phyloP scores from a whole-genome alignment of 2,113 vertebrate genomes.

The Dasyornis broadbenti region DNA sequence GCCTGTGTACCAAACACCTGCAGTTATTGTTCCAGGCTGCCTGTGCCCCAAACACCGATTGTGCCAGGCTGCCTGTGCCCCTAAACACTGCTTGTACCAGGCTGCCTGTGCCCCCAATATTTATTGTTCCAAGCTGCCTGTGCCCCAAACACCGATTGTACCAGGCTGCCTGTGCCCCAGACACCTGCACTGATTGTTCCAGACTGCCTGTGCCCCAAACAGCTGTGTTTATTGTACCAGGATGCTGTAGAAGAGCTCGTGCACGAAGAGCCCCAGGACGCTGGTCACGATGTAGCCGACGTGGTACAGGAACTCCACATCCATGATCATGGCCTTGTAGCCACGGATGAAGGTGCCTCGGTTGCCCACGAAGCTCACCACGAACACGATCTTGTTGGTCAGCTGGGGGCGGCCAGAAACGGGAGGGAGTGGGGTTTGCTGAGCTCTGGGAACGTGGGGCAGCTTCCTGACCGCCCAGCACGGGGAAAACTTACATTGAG shows the following conservation, averaged over 20 bases:
- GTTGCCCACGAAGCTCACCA: slow-evolving; percentile 97
- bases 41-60: too few species aligned
- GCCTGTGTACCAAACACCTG: too few species aligned
- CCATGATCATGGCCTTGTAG: slow-evolving; percentile 97
- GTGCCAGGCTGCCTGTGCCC: too few species aligned
- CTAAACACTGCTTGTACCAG: too few species aligned
- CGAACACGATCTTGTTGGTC: slow-evolving; percentile 94
- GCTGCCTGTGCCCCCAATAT: too few species aligned
- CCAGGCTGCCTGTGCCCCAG: too few species aligned
- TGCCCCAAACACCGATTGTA: too few species aligned
- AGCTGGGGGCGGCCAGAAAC: slow-evolving; percentile 71
- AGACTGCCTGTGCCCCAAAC: background rate
- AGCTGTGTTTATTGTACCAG: slow-evolving; percentile 70
- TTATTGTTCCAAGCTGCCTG: too few species aligned
- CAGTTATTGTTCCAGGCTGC: too few species aligned
- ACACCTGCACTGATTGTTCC: too few species aligned
- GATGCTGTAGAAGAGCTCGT: slow-evolving; percentile 97
- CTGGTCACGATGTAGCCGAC: slow-evolving; percentile 93
- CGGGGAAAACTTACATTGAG: slow-evolving; percentile 75
- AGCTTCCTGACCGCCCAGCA: background rate
- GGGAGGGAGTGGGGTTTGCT: background rate
- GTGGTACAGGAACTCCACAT: slow-evolving; percentile 94
- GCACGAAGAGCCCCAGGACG: slow-evolving; percentile 89
- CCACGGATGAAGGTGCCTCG: slow-evolving; percentile 96
- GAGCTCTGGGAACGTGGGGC: accelerated